Conservation (phyloP, 2,797 vertebrate species). For the Chrosomus eos region DNA sequence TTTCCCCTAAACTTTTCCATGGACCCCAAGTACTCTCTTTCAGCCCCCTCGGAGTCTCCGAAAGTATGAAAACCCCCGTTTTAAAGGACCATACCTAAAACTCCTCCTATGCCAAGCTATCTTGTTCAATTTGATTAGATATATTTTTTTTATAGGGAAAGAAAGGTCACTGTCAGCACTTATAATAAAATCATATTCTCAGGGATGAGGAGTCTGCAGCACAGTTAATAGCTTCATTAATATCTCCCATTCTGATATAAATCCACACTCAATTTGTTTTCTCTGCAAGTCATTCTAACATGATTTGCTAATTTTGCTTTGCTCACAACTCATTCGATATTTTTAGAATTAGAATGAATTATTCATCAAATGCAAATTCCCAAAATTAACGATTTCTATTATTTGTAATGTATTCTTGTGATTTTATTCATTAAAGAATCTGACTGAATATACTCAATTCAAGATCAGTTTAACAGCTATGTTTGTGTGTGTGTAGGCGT, state of each 20-base stretch:
- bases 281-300: slow-evolving; percentile 1
- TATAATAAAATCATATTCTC: slow-evolving; percentile 9
- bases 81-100: not conserved
- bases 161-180: slow-evolving; percentile 8
- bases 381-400: not conserved
- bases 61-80: not conserved
- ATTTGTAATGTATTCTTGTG: not conserved
- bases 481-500: not conserved
- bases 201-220: slow-evolving; percentile 4
- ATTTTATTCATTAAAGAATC: not conserved
- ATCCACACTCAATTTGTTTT: not conserved
- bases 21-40: not conserved
- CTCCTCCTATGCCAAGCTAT: not conserved
- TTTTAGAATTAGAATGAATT: not conserved
- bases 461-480: not conserved
- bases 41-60: not conserved
- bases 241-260: slow-evolving; percentile 9
- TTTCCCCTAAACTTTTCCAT: not conserved
- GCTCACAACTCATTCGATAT: not conserved
- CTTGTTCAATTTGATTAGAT: not conserved
- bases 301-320: slow-evolving; percentile 1
- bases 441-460: not conserved
- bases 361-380: not conserved
- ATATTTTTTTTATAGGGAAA: not conserved
- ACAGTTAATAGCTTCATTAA: slow-evolving; percentile 35